A percentile compares a stretch with the other conserved stretches of the same genome.
phyloP scores from a whole-genome alignment of 2,797 vertebrate genomes.

The Lophotriccus pileatus region DNA sequence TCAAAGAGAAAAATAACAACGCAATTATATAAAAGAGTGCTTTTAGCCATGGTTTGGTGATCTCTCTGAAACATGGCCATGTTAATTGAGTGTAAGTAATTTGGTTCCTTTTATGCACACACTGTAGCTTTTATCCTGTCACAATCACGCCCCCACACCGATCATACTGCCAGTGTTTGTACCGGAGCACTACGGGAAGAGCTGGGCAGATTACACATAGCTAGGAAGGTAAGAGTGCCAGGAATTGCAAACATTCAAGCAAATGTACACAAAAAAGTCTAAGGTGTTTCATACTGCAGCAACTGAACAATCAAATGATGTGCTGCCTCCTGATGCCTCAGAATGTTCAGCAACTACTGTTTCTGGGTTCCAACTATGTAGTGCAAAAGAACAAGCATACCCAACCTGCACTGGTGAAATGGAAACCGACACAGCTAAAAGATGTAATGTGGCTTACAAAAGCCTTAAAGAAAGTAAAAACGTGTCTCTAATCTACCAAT shows the following conservation, averaged over 20 bases:
- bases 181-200: accelerated
- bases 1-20: background rate
- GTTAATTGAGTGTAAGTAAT: conserved; percentile 1
- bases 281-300: background rate
- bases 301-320: background rate
- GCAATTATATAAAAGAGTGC: background rate
- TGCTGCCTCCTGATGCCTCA: background rate
- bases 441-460: background rate
- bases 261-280: background rate
- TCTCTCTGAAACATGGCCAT: background rate
- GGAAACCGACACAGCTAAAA: background rate
- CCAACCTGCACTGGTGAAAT: background rate
- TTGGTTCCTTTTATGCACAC: conserved; percentile 6
- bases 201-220: background rate
- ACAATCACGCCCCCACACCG: background rate
- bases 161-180: background rate
- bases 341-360: background rate
- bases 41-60: conserved; percentile 14
- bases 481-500: background rate
- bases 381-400: background rate
- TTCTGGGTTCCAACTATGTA: background rate
- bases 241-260: background rate
- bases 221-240: background rate
- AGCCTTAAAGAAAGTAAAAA: background rate
- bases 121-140: background rate